Percentiles rank a stretch among this genome's conserved stretches.
Conservation (phyloP, 2,113 vertebrate genomes). For the Pteruthius melanotis region DNA sequence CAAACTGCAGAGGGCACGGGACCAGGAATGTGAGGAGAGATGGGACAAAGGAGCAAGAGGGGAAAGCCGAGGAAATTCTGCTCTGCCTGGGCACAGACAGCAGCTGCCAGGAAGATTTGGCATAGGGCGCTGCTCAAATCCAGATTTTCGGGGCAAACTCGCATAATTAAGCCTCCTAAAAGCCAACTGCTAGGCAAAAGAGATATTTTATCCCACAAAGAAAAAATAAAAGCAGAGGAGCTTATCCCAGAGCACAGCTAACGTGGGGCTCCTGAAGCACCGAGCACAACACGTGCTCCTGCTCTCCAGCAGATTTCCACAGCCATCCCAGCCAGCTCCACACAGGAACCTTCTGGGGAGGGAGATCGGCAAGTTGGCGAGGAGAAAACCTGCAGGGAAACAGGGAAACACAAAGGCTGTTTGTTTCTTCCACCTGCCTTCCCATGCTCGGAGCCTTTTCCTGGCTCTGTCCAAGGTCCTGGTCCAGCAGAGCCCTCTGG, state of each 20-base stretch:
- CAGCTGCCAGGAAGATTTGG: not conserved
- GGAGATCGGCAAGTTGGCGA: not conserved
- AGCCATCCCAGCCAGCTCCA: not conserved
- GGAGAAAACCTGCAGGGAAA: not conserved
- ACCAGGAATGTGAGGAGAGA: not conserved
- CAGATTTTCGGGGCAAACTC: not conserved
- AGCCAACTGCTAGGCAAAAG: not conserved
- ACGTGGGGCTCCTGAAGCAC: not conserved
- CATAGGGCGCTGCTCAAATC: rapidly evolving
- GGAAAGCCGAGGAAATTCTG: not conserved
- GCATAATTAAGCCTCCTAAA: not conserved
- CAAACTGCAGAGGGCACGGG: not conserved
- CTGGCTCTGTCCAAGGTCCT: not conserved
- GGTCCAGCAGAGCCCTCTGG: not conserved
- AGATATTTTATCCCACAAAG: not conserved
- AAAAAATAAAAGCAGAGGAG: not conserved
- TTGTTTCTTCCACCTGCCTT: not conserved
- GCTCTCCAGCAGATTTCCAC: not conserved
- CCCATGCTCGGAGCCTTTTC: not conserved
- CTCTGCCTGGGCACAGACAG: not conserved
- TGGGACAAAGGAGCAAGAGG: not conserved
- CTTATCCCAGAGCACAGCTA: not conserved
- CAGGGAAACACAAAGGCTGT: not conserved
- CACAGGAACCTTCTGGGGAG: not conserved
- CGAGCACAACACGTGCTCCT: not conserved